Conservation (phyloP, 2,888 invertebrate genomes). For the Gnatocerus cornutus region DNA sequence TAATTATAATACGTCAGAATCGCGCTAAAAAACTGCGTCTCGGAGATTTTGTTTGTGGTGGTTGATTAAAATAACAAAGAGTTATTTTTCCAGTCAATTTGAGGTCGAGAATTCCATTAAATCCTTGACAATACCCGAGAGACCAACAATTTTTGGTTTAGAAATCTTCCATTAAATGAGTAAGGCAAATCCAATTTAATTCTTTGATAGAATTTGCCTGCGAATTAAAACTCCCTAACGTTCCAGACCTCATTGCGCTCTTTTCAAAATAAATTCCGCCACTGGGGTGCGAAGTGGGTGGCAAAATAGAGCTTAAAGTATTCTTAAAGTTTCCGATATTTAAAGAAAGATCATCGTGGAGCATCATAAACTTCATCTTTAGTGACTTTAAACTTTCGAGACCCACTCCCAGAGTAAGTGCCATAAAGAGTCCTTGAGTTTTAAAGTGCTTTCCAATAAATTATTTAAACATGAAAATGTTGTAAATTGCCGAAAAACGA, state of each 20-base stretch:
- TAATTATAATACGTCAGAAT: conserved; percentile 36
- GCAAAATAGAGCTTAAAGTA: conserved; percentile 53
- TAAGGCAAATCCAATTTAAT: conserved; percentile 62
- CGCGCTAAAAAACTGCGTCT: conserved; percentile 24
- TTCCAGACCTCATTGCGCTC: conserved; percentile 45
- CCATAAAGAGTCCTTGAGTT: conserved; percentile 67
- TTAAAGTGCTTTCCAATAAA: conserved; percentile 69
- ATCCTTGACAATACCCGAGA: conserved; percentile 59
- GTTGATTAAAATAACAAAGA: conserved; percentile 59
- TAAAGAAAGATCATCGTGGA: conserved; percentile 62
- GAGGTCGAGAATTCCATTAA: conserved; percentile 60
- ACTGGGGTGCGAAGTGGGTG: conserved; percentile 46
- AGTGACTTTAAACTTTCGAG: conserved; percentile 62
- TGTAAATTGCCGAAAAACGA: conserved; percentile 64
- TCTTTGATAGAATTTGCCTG: conserved; percentile 57
- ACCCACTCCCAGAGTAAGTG: conserved; percentile 64
- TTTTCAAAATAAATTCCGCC: conserved; percentile 45
- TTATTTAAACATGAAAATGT: conserved; percentile 68
- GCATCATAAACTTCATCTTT: conserved; percentile 66
- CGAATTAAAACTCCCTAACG: conserved; percentile 51
- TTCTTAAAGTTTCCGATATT: conserved; percentile 60
- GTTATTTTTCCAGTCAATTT: conserved; percentile 60
- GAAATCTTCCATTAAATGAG: conserved; percentile 60
- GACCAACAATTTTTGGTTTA: conserved; percentile 61
- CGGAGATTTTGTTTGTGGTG: conserved; percentile 52